A percentile compares a stretch with the other conserved stretches of the same genome.
phyloP scores from a whole-genome alignment of 1,140 invertebrate genomes.

The Zaprionus camerounensis region DNA sequence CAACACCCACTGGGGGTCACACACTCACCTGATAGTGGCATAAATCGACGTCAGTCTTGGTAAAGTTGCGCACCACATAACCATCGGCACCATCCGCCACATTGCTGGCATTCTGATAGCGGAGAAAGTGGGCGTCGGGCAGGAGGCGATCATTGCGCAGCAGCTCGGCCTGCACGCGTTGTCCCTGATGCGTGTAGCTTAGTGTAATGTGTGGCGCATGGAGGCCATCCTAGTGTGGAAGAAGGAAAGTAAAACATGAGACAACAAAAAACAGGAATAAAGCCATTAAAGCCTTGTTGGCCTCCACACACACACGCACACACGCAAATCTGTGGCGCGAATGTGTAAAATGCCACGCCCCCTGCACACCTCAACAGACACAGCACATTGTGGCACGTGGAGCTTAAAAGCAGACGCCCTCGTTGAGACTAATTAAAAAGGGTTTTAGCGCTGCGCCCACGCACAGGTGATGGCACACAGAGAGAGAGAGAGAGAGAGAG shows the following conservation, averaged over 20 bases:
- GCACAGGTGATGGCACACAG: not conserved
- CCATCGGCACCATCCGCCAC: slow-evolving; percentile 46
- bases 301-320: slow-evolving; percentile 15
- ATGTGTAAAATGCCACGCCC: slow-evolving; percentile 53
- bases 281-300: slow-evolving; percentile 14
- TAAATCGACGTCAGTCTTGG: slow-evolving; percentile 84
- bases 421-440: slow-evolving; percentile 71
- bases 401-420: slow-evolving; percentile 24
- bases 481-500: not conserved
- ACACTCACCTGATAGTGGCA: slow-evolving; percentile 82
- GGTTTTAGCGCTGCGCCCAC: slow-evolving; percentile 36
- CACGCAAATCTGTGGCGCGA: slow-evolving; percentile 48
- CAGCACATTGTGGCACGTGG: not conserved
- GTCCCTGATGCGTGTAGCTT: slow-evolving; percentile 87
- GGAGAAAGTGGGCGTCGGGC: slow-evolving; percentile 89
- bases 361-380: not conserved
- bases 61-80: slow-evolving; percentile 85
- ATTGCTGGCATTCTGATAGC: slow-evolving; percentile 87
- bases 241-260: slow-evolving; percentile 28
- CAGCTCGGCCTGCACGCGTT: slow-evolving; percentile 89
- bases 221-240: slow-evolving; percentile 87
- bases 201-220: slow-evolving; percentile 90
- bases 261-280: not conserved
- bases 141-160: slow-evolving; percentile 91
- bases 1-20: not conserved